Conservation (phyloP, 64 coral and sea anemone genomes). For the Porites lutea region DNA sequence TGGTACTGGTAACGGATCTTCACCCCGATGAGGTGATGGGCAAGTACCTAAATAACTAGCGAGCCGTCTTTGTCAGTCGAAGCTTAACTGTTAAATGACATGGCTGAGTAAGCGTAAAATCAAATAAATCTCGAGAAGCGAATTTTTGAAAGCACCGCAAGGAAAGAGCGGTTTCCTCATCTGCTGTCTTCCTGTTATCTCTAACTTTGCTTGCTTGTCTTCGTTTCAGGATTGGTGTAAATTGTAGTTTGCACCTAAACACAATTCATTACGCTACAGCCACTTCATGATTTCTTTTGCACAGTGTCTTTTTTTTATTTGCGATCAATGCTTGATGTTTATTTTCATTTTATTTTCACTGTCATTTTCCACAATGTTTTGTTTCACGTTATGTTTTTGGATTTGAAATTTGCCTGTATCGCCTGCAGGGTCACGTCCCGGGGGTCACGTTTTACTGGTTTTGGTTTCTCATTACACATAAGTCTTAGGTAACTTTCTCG, state of each 20-base stretch:
- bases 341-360: too few relatives aligned
- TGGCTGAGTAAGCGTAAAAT: background rate
- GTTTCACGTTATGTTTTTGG: too few relatives aligned
- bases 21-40: constrained; percentile 29
- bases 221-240: background rate
- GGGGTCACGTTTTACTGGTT: too few relatives aligned
- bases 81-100: background rate
- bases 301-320: background rate
- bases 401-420: too few relatives aligned
- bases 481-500: too few relatives aligned
- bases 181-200: background rate
- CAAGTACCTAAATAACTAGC: background rate
- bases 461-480: too few relatives aligned
- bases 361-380: too few relatives aligned
- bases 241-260: background rate
- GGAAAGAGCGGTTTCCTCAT: background rate
- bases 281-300: background rate
- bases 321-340: too few relatives aligned
- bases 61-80: background rate
- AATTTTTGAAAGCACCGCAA: too few relatives aligned
- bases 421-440: too few relatives aligned
- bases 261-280: background rate
- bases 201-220: background rate
- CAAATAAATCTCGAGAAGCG: too few relatives aligned
- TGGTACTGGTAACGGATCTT: constrained; percentile 42